phyloP scores from a whole-genome alignment of 1,140 invertebrate species.

The Heliconius hewitsoni region DNA sequence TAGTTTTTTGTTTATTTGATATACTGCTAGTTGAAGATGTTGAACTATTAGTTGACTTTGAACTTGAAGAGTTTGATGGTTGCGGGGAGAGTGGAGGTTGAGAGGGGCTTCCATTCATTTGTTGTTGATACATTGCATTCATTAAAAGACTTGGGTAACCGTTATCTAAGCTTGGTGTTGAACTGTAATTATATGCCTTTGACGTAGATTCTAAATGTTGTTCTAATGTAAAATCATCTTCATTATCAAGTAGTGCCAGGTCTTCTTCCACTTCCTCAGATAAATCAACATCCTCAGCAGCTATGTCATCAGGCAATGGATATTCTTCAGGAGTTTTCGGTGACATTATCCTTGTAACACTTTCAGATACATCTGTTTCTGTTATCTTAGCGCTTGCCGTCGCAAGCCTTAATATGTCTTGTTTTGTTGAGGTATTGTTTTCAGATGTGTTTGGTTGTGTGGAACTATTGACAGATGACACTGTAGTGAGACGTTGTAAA shows the following conservation, averaged over 20 bases:
- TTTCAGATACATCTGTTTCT: conserved; percentile 82
- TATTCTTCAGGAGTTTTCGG: conserved; percentile 78
- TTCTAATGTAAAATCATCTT: conserved; percentile 81
- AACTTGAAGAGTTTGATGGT: conserved; percentile 66
- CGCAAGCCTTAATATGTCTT: conserved; percentile 83
- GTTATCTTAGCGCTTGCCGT: conserved; percentile 82
- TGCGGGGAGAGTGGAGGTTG: conserved; percentile 70
- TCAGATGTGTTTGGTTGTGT: conserved; percentile 60
- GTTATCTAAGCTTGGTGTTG: conserved; percentile 81
- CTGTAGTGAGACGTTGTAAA: conserved; percentile 86
- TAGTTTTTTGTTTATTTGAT: conserved; percentile 80
- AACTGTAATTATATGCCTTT: conserved; percentile 72
- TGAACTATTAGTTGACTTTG: conserved; percentile 75
- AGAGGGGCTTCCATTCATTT: conserved; percentile 76
- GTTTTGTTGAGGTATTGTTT: conserved; percentile 63
- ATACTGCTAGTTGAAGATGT: conserved; percentile 81
- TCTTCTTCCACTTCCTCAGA: conserved; percentile 84
- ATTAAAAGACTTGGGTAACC: conserved; percentile 83
- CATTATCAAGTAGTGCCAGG: conserved; percentile 82
- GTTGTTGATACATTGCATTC: conserved; percentile 83
- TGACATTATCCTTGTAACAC: conserved; percentile 63
- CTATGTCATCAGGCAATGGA: conserved; percentile 72
- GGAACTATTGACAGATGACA: conserved; percentile 75
- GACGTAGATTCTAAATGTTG: conserved; percentile 77
- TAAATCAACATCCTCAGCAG: conserved; percentile 83